Conservation (phyloP, 2,113 vertebrate species). For the Opisthocomus hoazin region DNA sequence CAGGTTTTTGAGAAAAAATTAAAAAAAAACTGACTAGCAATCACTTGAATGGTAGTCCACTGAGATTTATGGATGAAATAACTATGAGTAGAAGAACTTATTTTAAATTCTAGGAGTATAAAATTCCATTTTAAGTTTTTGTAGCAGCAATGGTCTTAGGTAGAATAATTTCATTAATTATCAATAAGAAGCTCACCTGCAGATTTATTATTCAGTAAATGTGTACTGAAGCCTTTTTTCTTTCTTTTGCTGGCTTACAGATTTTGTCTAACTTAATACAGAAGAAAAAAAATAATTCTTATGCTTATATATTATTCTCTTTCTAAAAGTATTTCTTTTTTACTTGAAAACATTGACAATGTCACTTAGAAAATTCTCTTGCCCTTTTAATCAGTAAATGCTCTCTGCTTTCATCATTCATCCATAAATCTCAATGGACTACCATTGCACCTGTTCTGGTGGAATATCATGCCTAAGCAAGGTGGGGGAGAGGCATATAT, state of each 20-base stretch:
- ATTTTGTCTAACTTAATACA: background rate
- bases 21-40: background rate
- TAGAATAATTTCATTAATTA: slow-evolving; percentile 40
- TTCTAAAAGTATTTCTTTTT: background rate
- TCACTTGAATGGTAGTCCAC: background rate
- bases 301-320: background rate
- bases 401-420: too few species aligned
- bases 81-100: background rate
- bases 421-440: too few species aligned
- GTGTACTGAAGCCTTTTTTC: background rate
- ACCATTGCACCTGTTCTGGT: too few species aligned
- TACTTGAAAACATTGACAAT: background rate
- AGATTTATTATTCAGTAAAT: slow-evolving; percentile 25
- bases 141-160: background rate
- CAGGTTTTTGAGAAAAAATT: background rate
- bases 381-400: background rate
- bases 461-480: background rate
- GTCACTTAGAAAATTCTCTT: background rate
- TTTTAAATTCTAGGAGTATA: background rate
- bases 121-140: slow-evolving; percentile 13
- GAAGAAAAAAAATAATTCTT: background rate
- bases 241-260: background rate
- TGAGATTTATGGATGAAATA: background rate
- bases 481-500: rapidly evolving
- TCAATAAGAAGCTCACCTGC: slow-evolving; percentile 11